Evolutionary conservation across 2,797 vertebrate species (phyloP), one percentile per base, ranked within the genome.

Genomic region (Halcyon badia): DNA sequence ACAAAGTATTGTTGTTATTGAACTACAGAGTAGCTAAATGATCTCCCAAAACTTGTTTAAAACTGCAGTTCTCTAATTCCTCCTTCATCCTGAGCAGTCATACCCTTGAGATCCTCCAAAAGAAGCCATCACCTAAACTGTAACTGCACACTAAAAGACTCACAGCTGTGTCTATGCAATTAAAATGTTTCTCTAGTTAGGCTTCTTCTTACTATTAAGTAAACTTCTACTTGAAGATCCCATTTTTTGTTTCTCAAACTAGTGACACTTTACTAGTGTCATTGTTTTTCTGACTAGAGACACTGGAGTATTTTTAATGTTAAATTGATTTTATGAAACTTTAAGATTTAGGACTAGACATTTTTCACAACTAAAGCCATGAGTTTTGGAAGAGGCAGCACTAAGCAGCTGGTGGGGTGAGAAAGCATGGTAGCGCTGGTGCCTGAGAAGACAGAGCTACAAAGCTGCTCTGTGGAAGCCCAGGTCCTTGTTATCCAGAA

Each of bases 221-320:
- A 44, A 85, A 64, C 68, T 71, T 13, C n/a, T 83, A 19, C 22
- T 71, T 90, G 57, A 39, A 41, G 37, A 57, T 65, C 15, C 28
- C 14, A n/a, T 92, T 89, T 89, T 60, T 85, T 41, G 12, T 5
- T 81, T 94, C 49, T 75, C n/a, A 80, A 35, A 57, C 30, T 73
- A 26, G 35, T 16, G 18, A 42, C 12, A 3, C 22, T 77, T 76
- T 83, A 9, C n/a, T 56, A 58, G 28, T 44, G 14, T 58, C 4
- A n/a, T 4, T 58, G 17, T 82, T 83, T 86, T 82, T 82, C 58
- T 77, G 15, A 75, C 25, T 79, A 44, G 56, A 71, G 22, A 44
- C 82, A 44, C 3, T 83, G 54, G 24, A 41, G 4, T 69, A 44
- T 65, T 73, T 82, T 71, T 44, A 70, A 22, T 15, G 25, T 57